Evolutionary conservation across 2,113 vertebrate genomes (phyloP).

Genomic region (Actenoides lindsayi): DNA sequence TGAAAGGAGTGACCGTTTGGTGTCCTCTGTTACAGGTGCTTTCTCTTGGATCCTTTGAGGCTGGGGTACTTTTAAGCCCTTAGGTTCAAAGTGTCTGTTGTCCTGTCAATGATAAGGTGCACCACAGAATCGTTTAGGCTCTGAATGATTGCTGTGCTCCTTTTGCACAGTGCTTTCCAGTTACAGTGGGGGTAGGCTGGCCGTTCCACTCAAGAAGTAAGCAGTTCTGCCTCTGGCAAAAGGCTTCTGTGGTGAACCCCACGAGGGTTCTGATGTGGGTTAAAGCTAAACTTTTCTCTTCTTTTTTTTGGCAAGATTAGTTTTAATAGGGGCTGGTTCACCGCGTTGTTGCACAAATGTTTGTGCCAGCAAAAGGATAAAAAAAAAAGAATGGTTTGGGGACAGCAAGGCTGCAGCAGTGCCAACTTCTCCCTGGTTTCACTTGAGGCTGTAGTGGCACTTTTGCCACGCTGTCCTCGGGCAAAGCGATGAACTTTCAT

Average conservation of each 20-base stretch:
- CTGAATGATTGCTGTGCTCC: background rate
- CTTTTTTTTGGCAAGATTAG: background rate
- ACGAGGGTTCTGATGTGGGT: background rate
- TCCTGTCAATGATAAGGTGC: background rate
- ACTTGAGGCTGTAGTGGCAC: background rate
- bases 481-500: background rate
- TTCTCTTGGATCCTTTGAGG: background rate
- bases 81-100: background rate
- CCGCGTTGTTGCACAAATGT: background rate
- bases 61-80: background rate
- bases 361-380: background rate
- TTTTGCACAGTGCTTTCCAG: background rate
- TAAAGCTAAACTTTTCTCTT: background rate
- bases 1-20: background rate
- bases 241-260: background rate
- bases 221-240: background rate
- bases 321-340: slow-evolving; percentile 14
- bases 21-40: background rate
- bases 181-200: background rate
- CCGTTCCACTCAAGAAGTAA: background rate
- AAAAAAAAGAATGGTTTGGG: background rate
- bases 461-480: background rate
- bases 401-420: background rate
- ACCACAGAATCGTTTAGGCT: background rate
- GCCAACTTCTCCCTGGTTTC: background rate